Base-by-base conservation (phyloP, 1,140 invertebrate species). In the Armadillidium nasatum region DNA sequence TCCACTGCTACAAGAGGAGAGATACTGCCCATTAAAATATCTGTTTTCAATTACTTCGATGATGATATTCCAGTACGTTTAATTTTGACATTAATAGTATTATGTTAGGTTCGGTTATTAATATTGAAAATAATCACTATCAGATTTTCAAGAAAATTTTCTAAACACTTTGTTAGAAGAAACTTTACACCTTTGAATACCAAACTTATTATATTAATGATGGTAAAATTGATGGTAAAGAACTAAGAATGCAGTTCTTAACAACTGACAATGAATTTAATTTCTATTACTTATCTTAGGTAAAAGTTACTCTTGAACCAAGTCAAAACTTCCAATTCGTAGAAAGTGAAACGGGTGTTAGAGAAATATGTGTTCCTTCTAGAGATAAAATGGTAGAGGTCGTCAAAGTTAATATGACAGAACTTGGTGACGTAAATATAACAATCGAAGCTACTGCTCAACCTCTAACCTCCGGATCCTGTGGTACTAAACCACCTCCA, bases 1-100 rank as follows among this genome's bases (percentile, higher is more conserved):
- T 91, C 90, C 81, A 89, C 90, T 7, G 87, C 92, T 0, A 90
- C 90, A 82, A 85, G 90, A 11, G 89, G 88, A 4, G 92, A 93
- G 84, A 86, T 88, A 44, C 83, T 92, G 2, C 87, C 87, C 2
- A 83, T 93, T 69, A 89, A 91, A 83, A 88, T 90, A 0, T 87
- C 89, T 0, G 85, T 92, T 0, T 91, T 91, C 83, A 93, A 93
- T 84, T 93, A 92, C 82, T 83, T 92, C 82, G 85, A 87, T 13
- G 85, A 88, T 67, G 87, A 86, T 80, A 82, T 91, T 72, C 88
- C 88, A 7, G 90, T 90, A 85, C 86, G 77, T 73, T 60, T 33
- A 23, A 15, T 45, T 22, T 45, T 15, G 7, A 50, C 15, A 9
- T 15, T 50, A 50, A 9, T 50, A 50, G n/a, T n/a, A n/a, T n/a